Conservation (phyloP, 2,797 vertebrate species). For the Streptopelia turtur region DNA sequence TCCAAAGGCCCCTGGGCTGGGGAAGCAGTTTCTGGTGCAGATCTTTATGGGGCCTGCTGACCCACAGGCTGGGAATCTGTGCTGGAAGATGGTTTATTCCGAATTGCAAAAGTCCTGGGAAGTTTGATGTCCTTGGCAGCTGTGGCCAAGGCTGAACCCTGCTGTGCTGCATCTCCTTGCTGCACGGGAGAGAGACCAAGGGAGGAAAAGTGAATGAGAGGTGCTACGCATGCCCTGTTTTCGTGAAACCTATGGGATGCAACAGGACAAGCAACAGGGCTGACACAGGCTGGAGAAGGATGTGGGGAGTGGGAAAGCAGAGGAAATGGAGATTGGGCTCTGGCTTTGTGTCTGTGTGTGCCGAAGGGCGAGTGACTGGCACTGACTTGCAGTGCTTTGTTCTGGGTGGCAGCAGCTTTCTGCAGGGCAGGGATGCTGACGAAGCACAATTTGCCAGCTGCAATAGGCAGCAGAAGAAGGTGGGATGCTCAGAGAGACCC, state of each 20-base stretch:
- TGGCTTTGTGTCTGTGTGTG: accelerated
- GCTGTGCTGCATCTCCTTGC: accelerated
- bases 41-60: accelerated
- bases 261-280: neutral
- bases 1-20: neutral
- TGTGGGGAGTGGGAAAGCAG: neutral
- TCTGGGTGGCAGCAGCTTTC: neutral
- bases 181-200: accelerated
- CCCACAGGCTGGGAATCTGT: neutral
- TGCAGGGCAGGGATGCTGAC: neutral
- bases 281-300: neutral
- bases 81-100: neutral
- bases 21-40: neutral
- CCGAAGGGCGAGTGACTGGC: neutral
- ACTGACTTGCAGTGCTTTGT: neutral
- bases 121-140: neutral
- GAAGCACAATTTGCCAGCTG: neutral
- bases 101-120: neutral
- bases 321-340: neutral
- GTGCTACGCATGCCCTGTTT: neutral
- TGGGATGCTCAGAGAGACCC: neutral
- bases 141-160: neutral
- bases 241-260: neutral
- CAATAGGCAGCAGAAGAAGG: neutral
- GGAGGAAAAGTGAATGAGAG: neutral